phyloP scores from a whole-genome alignment of 2,797 vertebrate genomes.

The Enteromius mattozi region DNA sequence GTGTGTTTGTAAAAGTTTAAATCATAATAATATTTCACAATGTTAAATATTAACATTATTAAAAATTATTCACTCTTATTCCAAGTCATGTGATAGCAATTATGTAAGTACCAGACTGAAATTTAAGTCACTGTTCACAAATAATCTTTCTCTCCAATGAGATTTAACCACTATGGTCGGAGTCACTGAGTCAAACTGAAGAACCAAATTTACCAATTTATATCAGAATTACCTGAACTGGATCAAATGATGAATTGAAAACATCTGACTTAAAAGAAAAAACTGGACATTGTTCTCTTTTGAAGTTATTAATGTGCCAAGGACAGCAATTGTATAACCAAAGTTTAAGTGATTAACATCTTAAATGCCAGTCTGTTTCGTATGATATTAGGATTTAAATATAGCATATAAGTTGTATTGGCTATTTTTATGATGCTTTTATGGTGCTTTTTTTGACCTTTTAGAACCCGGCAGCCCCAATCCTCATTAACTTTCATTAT shows the following conservation, averaged over 20 bases:
- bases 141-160: neutral
- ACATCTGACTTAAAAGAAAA: conserved; percentile 1
- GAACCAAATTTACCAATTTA: neutral
- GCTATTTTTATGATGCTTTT: neutral
- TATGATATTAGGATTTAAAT: neutral
- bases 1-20: too few species aligned
- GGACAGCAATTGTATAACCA: neutral
- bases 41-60: too few species aligned
- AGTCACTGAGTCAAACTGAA: neutral
- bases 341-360: neutral
- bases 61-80: neutral
- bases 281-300: neutral
- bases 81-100: neutral
- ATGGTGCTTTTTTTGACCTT: neutral
- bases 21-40: neutral
- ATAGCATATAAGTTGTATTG: neutral
- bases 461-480: neutral
- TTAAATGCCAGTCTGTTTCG: neutral
- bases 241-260: neutral
- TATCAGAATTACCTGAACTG: neutral
- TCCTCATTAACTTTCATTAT: conserved; percentile 1
- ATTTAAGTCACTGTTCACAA: neutral
- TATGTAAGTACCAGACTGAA: neutral
- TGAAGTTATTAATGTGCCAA: neutral
- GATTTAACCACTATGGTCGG: neutral